Conservation (phyloP, 2,113 vertebrate species). For the Daphoenositta chrysoptera region DNA sequence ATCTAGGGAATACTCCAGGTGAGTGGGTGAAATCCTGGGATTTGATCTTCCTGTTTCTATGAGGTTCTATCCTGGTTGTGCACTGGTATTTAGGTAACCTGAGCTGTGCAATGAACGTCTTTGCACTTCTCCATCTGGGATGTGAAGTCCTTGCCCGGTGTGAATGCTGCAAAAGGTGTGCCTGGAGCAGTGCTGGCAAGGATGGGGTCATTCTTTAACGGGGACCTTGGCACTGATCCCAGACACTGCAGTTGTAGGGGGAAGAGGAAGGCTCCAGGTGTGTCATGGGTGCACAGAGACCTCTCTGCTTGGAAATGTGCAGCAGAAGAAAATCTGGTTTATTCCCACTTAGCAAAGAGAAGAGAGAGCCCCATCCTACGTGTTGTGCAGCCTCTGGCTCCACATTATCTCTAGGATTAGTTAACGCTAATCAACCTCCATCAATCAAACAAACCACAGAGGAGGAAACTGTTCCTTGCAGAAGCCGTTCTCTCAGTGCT, state of each 20-base stretch:
- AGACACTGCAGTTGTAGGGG: accelerated
- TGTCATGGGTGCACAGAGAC: neutral
- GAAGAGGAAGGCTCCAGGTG: neutral
- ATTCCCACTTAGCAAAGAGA: neutral
- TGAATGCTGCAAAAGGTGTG: no score
- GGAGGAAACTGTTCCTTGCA: neutral
- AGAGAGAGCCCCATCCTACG: accelerated
- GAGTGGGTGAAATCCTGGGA: no score
- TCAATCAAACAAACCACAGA: neutral
- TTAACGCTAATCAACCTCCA: neutral
- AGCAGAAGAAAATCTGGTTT: neutral
- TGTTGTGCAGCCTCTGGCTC: neutral
- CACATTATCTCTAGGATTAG: neutral
- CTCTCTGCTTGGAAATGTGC: neutral
- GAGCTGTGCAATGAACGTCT: no score
- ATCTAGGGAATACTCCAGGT: no score
- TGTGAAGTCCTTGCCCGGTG: no score
- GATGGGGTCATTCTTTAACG: accelerated
- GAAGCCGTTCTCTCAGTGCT: neutral
- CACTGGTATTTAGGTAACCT: no score
- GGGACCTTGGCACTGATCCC: neutral
- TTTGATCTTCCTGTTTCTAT: no score
- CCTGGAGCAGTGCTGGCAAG: neutral
- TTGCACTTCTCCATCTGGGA: no score
- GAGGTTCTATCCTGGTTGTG: no score